Evolutionary conservation across 1,140 invertebrate species (phyloP), one percentile per base, ranked within the genome.

Genomic region (Brachionus rotundiformis): DNA sequence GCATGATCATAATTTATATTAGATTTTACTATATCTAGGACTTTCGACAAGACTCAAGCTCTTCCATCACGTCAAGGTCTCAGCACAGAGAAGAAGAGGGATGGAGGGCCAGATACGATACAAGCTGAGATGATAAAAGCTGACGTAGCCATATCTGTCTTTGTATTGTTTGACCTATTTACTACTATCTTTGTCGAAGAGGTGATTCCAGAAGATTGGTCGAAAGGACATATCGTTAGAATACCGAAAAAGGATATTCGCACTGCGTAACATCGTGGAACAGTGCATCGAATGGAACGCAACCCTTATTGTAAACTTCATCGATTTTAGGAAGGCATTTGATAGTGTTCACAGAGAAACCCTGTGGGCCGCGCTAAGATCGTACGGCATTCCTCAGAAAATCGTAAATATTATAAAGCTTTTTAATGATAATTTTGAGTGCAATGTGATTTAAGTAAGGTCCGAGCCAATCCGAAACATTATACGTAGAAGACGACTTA

Each of bases 211-310:
- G 49, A n/a, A 77, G 83, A 84, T 31, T 84, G 83, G 84, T 82
- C 76, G 63, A 29, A 80, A 59, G 82, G 82, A 41, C 39, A 73
- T 25, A 23, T 83, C 13, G 68, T 84, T 3, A 84, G 83, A 49
- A 59, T 83, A 10, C 83, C 82, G 25, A 85, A 84, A 81, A 85
- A 85, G 83, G 44, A 65, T 83, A 25, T 63, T 80, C 36, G 81
- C 81, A 11, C 83, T 83, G 8, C 19, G 82, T 8, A 83, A 81
- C 19, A 84, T 83, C 23, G 68, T 83, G 5, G 81, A 83, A 47
- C 82, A 83, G 23, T 68, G 41, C 6, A 29, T 76, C 29, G 68
- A 84, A 39, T 83, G 63, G 27, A 49, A 84, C 8, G 7, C 44
- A 25, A 36, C 68, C 13, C 44, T 83, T 16, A 79, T 80, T 65